A percentile compares a stretch with the other conserved stretches of the same genome.
Evolutionary conservation across 1,140 invertebrate genomes (phyloP).

Genomic region (Bombus superbus): DNA sequence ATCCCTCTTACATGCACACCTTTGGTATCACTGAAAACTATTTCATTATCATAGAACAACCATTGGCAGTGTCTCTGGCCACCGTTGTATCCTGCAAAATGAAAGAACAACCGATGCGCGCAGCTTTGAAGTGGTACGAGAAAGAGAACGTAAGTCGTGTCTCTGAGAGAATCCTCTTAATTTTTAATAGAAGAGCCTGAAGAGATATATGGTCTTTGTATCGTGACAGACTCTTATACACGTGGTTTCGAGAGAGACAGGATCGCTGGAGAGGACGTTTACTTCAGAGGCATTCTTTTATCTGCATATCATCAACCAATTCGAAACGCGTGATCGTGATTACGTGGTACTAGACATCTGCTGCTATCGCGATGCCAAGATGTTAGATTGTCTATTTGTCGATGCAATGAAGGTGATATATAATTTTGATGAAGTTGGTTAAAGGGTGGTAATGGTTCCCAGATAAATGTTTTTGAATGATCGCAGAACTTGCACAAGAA

Average conservation of each 20-base stretch:
- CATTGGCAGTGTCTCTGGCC: conserved; percentile 87
- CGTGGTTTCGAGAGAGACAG: conserved; percentile 86
- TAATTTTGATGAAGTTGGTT: not conserved
- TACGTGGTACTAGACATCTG: conserved; percentile 92
- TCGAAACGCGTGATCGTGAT: conserved; percentile 87
- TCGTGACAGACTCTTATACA: conserved; percentile 89
- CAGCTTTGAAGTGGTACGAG: conserved; percentile 88
- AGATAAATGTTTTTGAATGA: not conserved
- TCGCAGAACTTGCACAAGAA: conserved; percentile 89
- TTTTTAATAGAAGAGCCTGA: not conserved
- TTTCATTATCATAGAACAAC: conserved; percentile 93
- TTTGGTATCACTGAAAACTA: conserved; percentile 94
- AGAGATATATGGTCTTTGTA: conserved; percentile 11
- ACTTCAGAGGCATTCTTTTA: conserved; percentile 91
- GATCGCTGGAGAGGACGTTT: conserved; percentile 85
- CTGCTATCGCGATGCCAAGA: conserved; percentile 90
- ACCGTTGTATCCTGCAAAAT: conserved; percentile 85
- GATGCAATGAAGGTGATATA: conserved; percentile 88
- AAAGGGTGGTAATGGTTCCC: not conserved
- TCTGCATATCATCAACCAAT: conserved; percentile 95
- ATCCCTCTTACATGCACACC: conserved; percentile 94
- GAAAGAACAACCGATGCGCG: conserved; percentile 85
- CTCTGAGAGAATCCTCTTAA: not conserved
- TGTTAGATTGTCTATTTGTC: conserved; percentile 93
- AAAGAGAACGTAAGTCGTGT: conserved; percentile 85